Base-by-base conservation (phyloP, 2,888 invertebrate species). In the Tenodera sinensis region DNA sequence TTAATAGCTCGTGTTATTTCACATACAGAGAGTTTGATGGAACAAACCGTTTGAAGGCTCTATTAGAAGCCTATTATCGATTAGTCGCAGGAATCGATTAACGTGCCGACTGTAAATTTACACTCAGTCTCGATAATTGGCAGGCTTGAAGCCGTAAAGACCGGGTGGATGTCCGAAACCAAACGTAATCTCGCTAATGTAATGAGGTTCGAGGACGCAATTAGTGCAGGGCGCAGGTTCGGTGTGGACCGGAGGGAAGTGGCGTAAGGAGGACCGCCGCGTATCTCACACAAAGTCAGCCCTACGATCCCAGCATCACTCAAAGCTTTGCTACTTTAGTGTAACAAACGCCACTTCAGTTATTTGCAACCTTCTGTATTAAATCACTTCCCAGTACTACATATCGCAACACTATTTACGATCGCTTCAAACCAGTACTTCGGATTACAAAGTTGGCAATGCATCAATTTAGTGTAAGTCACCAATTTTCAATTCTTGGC, bases 71-170 rank as follows among this genome's bases (percentile, higher is more conserved):
- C 54, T 71, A 71, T 81, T 86, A 86, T 86, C 86, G 86, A 86
- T 86, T 86, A 86, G 86, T 47, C 28, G 85, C 42, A 85, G 86
- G 81, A 87, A 87, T 87, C 87, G 87, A 87, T 87, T 83, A 87
- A 82, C 87, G 87, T 87, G 87, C 83, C 87, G 87, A 83, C 87
- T 87, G 87, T 87, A 87, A 87, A 87, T 87, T 87, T 87, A 83
- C 87, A 87, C 87, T 28, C 83, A 30, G 87, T 83, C 34, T 83
- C 34, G 82, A 83, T 87, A 87, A 87, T 83, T 87, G 86, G 81
- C 87, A 83, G 4, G 28, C 34, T 82, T 34, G 34, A 86, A 86
- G 81, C 86, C 81, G 81, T 86, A 42, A 81, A 86, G 28, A 42
- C 85, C 85, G 85, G 42, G 47, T 85, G 28, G 85, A 42, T 42